Percentiles rank a stretch among this genome's conserved stretches.
These are phyloP conservation scores for Acleris holmiana DNA, from an alignment of 2,888 invertebrate genomes.

Conservation along the genomic window DNA sequence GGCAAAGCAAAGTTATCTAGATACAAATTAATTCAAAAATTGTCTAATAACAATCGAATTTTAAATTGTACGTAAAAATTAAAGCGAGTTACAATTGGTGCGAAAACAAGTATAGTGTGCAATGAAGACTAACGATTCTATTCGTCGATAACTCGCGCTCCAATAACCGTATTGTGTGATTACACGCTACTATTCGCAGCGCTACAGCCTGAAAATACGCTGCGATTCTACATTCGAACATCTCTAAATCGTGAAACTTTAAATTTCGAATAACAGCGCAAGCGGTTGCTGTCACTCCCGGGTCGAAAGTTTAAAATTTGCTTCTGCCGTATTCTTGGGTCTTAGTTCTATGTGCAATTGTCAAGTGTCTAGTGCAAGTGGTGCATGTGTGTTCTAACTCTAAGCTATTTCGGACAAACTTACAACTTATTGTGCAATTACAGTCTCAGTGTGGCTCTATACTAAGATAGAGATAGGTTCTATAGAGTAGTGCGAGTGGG, in stretches of 20 bases:
- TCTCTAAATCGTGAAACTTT: constrained; percentile 36
- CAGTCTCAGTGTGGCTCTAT: constrained; percentile 68
- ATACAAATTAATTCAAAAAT: too few species aligned
- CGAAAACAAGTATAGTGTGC: constrained; percentile 5
- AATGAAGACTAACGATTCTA: constrained; percentile 24
- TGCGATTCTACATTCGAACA: constrained; percentile 14
- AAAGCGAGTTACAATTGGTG: not conserved
- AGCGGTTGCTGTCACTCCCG: constrained; percentile 43
- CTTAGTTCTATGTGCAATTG: constrained; percentile 69
- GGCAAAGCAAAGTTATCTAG: not conserved
- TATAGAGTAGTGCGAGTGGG: constrained; percentile 65
- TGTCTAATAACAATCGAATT: too few species aligned
- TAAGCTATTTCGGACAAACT: constrained; percentile 72
- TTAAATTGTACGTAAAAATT: not conserved
- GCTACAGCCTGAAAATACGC: constrained; percentile 2
- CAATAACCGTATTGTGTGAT: constrained; percentile 18
- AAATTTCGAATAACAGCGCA: constrained; percentile 35
- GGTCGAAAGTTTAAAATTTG: constrained; percentile 31
- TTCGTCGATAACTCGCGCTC: constrained; percentile 2
- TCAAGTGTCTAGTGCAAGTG: constrained; percentile 69
- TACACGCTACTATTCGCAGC: constrained; percentile 7
- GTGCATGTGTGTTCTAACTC: constrained; percentile 67
- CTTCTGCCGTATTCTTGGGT: constrained; percentile 60
- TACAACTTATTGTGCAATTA: constrained; percentile 73
- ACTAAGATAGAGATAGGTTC: constrained; percentile 74